phyloP scores from a whole-genome alignment of 2,888 invertebrate genomes.

The Agelastica alni region DNA sequence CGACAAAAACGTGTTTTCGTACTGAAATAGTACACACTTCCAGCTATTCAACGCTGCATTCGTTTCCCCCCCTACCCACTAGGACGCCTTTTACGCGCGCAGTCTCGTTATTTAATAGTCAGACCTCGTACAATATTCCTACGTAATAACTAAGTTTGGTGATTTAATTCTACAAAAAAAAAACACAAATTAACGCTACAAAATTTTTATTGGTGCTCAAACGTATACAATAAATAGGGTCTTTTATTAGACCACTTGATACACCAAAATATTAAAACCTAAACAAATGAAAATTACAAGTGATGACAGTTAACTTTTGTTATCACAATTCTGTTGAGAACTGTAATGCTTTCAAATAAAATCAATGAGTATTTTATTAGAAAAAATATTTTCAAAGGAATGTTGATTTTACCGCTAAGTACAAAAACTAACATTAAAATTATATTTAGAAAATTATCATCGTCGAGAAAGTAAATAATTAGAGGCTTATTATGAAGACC shows the following conservation, averaged over 20 bases:
- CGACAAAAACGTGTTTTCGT: no score
- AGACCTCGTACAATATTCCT: no score
- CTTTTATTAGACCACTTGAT: conserved; percentile 21
- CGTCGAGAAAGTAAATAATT: conserved; percentile 3
- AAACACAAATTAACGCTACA: conserved; percentile 37
- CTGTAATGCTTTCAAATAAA: conserved; percentile 3
- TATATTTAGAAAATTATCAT: neutral
- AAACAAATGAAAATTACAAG: conserved; percentile 8
- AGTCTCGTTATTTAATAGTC: no score
- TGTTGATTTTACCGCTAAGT: conserved; percentile 19
- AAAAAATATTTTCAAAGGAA: conserved; percentile 14
- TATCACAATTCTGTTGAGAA: conserved; percentile 10
- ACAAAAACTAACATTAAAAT: conserved; percentile 18
- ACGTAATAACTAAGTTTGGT: no score
- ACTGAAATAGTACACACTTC: no score
- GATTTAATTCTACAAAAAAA: no score
- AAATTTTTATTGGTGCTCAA: conserved; percentile 44
- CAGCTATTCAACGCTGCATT: no score
- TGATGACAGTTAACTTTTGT: conserved; percentile 9
- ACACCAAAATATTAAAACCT: conserved; percentile 15
- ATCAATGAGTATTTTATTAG: conserved; percentile 12
- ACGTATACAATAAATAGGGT: conserved; percentile 45
- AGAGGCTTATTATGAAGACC: conserved; percentile 1
- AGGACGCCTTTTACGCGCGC: no score
- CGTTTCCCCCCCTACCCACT: no score